Evolutionary conservation across 2,113 vertebrate genomes (phyloP).

Genomic region (Anolis carolinensis): DNA sequence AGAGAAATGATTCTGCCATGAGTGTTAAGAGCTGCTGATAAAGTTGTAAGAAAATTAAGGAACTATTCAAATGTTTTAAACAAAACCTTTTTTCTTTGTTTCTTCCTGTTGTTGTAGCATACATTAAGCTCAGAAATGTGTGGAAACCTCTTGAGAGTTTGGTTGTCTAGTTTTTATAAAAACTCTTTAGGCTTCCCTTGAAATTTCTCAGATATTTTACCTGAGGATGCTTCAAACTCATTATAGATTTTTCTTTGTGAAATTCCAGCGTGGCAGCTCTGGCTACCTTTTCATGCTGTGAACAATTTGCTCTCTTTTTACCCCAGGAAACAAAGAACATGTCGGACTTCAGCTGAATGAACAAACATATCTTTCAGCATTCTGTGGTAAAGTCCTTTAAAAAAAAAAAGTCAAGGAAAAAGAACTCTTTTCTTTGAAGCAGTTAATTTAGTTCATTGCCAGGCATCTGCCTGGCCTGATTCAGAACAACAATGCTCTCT

Average conservation of each 20-base stretch:
- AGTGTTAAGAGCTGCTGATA: too few relatives aligned
- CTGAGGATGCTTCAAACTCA: not conserved
- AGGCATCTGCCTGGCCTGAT: not conserved
- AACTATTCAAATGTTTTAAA: not conserved
- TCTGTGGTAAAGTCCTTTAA: not conserved
- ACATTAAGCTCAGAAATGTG: not conserved
- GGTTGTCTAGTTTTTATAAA: not conserved
- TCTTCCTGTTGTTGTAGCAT: not conserved
- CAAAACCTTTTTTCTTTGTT: not conserved
- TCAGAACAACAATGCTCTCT: conserved; percentile 22
- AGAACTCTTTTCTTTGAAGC: not conserved
- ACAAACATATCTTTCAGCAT: conserved; percentile 20
- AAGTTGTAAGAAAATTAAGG: not conserved
- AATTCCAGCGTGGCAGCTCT: not conserved
- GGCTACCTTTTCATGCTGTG: not conserved
- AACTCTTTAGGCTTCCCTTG: not conserved
- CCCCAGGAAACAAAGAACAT: conserved; percentile 1
- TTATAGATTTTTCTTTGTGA: not conserved
- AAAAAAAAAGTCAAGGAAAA: not conserved
- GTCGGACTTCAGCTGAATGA: conserved; percentile 42
- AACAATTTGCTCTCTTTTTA: conserved; percentile 29
- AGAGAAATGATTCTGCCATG: too few relatives aligned
- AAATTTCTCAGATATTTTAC: not conserved
- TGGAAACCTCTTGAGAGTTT: not conserved
- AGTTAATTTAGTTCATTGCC: conserved; percentile 1